A percentile compares a stretch with the other conserved stretches of the same genome.
Conservation (phyloP, 2,113 vertebrate genomes). For the Oreochromis aureus region DNA sequence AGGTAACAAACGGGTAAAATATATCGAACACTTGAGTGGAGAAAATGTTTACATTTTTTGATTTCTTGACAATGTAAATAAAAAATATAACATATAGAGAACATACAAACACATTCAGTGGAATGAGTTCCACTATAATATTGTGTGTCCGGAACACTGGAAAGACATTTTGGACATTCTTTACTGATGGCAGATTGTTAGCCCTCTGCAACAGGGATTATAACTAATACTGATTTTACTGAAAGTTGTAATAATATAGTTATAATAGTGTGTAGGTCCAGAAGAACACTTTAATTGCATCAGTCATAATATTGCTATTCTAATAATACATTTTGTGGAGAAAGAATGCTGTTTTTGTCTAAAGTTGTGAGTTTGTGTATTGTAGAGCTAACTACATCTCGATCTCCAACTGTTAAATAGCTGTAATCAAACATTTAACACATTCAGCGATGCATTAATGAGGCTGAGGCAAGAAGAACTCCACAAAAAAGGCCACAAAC, state of each 20-base stretch:
- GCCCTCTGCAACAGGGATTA: not conserved
- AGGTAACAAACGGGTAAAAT: not conserved
- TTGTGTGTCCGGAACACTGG: not conserved
- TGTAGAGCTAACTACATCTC: not conserved
- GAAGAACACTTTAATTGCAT: not conserved
- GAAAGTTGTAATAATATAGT: not conserved
- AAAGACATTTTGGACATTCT: not conserved
- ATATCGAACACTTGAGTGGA: not conserved
- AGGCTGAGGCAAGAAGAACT: not conserved
- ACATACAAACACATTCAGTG: not conserved
- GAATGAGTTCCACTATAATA: not conserved
- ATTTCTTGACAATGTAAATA: not conserved
- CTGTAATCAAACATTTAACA: not conserved
- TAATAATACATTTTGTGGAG: not conserved
- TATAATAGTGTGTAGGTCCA: not conserved
- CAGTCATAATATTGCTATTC: not conserved
- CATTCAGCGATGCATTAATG: not conserved
- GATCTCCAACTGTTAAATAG: not conserved
- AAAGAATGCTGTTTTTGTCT: not conserved
- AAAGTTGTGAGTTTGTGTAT: not conserved
- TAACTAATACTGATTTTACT: not conserved
- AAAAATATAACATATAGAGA: not conserved
- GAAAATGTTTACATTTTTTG: not conserved
- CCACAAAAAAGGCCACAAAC: not conserved
- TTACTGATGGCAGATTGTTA: not conserved